Base-by-base conservation (phyloP, 2,888 invertebrate genomes). In the Drosophila monieri region DNA sequence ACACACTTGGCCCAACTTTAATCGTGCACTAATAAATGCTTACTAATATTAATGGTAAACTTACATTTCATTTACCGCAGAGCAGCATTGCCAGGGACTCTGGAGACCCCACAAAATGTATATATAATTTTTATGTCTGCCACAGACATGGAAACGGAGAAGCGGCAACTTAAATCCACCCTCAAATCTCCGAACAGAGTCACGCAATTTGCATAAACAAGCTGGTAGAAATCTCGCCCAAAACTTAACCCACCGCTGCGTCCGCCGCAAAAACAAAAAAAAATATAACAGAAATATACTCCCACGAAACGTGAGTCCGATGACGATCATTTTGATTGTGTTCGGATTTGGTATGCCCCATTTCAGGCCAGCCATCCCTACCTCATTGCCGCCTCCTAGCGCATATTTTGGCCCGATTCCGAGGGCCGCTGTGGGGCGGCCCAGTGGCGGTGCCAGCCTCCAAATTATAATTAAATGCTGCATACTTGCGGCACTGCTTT, bases 391-490 rank as follows among this genome's bases (percentile, higher is more conserved):
- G 21, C 21, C 12, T 39, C 21, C 12, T 15, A 1, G 18, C 18
- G 10, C 12, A 46, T 55, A 30, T 32, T 41, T 60, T 23, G 30
- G 35, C 57, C 27, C 32, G 43, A 32, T 43, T 27, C 25, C 46
- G 21, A 30, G 35, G 47, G 47, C 39, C 18, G 3, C 10, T 41
- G 39, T n/a, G 35, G n/a, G 12, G 10, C 10, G 10, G 32, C 32
- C 35, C 35, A 15, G 8, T 15, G 25, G 12, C 25, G 6, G 46
- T 10, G 15, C 10, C 6, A 21, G 10, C 9, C 35, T 60, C 43
- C 8, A 60, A 73, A 70, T 43, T 69, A 75, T 62, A 70, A 75
- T 84, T 77, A 83, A 84, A 83, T 71, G 75, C 73, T 70, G 84
- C 69, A 75, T 77, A 79, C 73, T 83, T 78, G 53, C 53, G 59